These are phyloP conservation scores for Acanthosepion pharaonis DNA, from an alignment of 2,888 invertebrate genomes.

Conservation along the genomic window DNA sequence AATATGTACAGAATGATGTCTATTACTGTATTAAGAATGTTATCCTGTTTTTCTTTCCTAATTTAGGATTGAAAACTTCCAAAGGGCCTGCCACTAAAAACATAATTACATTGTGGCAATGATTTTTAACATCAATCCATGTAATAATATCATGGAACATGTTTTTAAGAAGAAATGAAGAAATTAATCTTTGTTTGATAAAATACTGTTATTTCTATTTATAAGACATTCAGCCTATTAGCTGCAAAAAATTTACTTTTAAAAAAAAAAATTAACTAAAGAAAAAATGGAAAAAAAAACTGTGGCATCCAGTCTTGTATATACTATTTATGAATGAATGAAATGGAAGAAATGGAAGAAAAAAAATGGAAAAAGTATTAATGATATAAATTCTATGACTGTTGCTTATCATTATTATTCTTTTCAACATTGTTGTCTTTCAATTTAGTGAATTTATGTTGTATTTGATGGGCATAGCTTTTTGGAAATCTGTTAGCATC, in stretches of 20 bases:
- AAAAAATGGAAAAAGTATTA: conserved; percentile 37
- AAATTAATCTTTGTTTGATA: conserved; percentile 41
- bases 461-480: conserved; percentile 46
- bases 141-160: not conserved
- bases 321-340: conserved; percentile 44
- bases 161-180: conserved; percentile 36
- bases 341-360: not conserved
- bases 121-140: conserved; percentile 33
- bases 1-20: conserved; percentile 33
- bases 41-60: not conserved
- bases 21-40: conserved; percentile 1
- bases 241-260: not conserved
- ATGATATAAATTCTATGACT: conserved; percentile 48
- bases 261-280: not conserved
- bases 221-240: conserved; percentile 37
- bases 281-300: not conserved
- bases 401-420: conserved; percentile 45
- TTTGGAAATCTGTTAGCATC: conserved; percentile 24
- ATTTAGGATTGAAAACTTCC: not conserved
- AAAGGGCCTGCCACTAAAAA: not conserved
- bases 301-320: conserved; percentile 40
- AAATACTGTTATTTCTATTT: conserved; percentile 46
- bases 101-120: not conserved
- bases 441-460: conserved; percentile 47
- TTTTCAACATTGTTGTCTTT: conserved; percentile 47